Evolutionary conservation across 2,888 invertebrate species (phyloP).

Genomic region (Perithous albicinctus): DNA sequence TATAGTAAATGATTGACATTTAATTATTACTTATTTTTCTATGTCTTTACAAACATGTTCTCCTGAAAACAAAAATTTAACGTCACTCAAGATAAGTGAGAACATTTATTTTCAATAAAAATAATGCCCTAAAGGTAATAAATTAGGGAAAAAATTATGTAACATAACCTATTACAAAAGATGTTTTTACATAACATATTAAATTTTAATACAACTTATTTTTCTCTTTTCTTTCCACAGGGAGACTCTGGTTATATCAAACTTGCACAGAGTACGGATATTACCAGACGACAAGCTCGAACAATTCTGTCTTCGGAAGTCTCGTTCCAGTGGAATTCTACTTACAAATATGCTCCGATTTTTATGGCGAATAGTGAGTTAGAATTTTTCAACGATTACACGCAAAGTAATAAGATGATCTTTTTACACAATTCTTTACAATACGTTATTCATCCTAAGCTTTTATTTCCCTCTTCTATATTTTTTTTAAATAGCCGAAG

Average conservation of each 20-base stretch:
- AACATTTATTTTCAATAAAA: too few relatives aligned
- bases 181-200: too few relatives aligned
- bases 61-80: too few relatives aligned
- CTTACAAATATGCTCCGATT: conserved; percentile 83
- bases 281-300: conserved; percentile 90
- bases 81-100: too few relatives aligned
- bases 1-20: too few relatives aligned
- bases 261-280: conserved; percentile 95
- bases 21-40: too few relatives aligned
- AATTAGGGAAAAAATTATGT: too few relatives aligned
- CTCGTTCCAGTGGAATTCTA: conserved; percentile 85
- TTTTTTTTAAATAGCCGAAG: background rate
- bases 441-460: background rate
- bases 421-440: conserved; percentile 21
- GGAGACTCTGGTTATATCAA: conserved; percentile 92
- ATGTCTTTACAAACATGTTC: too few relatives aligned
- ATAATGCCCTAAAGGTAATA: too few relatives aligned
- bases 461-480: too few relatives aligned
- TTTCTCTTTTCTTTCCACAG: conserved; percentile 82
- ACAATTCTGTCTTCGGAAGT: conserved; percentile 88
- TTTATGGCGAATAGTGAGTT: conserved; percentile 84
- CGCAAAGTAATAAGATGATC: background rate
- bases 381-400: background rate
- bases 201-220: background rate
- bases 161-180: too few relatives aligned